A percentile compares a stretch with the other conserved stretches of the same genome.
Evolutionary conservation across 2,113 vertebrate genomes (phyloP).

Genomic region (Centropristis striata): DNA sequence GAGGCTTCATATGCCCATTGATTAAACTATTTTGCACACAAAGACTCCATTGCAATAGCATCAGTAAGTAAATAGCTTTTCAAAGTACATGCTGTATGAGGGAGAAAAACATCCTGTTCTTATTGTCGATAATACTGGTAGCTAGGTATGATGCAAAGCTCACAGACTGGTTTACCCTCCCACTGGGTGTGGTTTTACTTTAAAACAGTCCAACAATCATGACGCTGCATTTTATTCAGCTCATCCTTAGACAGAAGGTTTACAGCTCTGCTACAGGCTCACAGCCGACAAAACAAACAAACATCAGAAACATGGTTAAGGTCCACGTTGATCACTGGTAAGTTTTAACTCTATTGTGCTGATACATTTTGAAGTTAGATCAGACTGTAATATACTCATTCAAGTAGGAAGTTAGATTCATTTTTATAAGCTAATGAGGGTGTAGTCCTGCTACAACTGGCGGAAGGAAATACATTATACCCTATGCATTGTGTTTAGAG

Average conservation of each 20-base stretch:
- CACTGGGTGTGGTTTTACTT: constrained; percentile 35
- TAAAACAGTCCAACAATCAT: not conserved
- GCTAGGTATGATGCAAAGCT: not conserved
- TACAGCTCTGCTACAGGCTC: not conserved
- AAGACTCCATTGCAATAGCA: too few species aligned
- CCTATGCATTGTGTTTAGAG: too few species aligned
- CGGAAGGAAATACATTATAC: too few species aligned
- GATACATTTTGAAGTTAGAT: not conserved
- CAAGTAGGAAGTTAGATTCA: not conserved
- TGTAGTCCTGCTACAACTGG: not conserved
- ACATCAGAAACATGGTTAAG: constrained; percentile 13
- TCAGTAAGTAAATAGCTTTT: too few species aligned
- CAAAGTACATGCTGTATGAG: too few species aligned
- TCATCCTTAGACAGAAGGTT: not conserved
- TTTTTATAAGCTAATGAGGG: not conserved
- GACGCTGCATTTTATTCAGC: constrained; percentile 13
- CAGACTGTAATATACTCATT: not conserved
- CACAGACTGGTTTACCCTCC: constrained; percentile 7
- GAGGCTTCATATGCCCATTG: too few species aligned
- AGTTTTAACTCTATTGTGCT: constrained; percentile 13
- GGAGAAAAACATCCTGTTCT: too few species aligned
- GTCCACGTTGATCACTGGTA: constrained; percentile 70
- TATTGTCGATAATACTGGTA: not conserved
- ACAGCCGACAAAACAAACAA: not conserved
- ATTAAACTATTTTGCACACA: too few species aligned